Base-by-base conservation (phyloP, 2,888 invertebrate genomes). In the Lymantria monacha region DNA sequence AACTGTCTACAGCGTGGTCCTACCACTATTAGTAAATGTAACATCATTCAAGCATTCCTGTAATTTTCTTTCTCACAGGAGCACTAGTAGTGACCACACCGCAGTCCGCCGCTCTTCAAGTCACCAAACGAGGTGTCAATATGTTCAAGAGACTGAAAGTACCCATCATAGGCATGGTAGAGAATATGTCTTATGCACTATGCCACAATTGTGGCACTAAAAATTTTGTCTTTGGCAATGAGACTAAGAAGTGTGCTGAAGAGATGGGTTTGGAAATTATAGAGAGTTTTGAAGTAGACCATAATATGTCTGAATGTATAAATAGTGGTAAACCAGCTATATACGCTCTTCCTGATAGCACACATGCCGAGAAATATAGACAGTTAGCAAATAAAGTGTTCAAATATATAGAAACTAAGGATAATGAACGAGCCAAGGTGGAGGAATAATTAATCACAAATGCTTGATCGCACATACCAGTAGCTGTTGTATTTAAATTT, bases 81-180 rank as follows among this genome's bases (percentile, higher is more conserved):
- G 97, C 95, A 5, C 75, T 99, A n/a, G 88, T 99, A 44, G 97
- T 99, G 0, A 97, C 98, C 9, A 99, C 98, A 0, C 98, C 98
- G 0, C 98, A 98, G 80, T 94, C 94, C 48, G 95, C 97, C 1
- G 96, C 98, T 0, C 77, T 98, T 7, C 94, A 97, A 76, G 97
- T 98, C 22, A 96, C 97, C 0, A 92, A 94, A 68, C 93, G 97
- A 66, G 98, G 98, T 10, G 95, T 96, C 0, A 94, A 94, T 66
- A 98, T 99, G 98, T 97, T 97, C 72, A 92, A 94, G 55, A 97
- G 95, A 77, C 91, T 98, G 1, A 93, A 94, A 57, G 94, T 97
- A 8, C 97, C 97, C 0, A 93, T 98, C 40, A 92, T 96, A 44
- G 98, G 98, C n/a, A 79, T 98, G 54, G 94, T 97, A 0, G 96